These are phyloP conservation scores for Caenorhabditis sp. DNA, from an alignment of 2,888 invertebrate species.

Conservation along the genomic window DNA sequence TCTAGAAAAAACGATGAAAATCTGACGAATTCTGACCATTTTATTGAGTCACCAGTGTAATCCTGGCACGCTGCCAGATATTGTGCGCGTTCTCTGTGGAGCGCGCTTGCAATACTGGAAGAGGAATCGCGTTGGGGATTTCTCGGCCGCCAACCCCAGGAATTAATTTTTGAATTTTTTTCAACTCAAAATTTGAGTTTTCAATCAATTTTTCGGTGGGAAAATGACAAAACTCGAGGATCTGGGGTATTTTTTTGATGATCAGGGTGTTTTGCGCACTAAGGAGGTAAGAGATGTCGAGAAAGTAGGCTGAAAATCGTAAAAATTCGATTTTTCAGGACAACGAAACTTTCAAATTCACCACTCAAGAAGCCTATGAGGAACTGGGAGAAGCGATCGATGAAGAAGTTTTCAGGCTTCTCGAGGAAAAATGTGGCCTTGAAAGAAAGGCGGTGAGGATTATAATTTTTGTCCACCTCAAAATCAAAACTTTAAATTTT, in stretches of 20 bases:
- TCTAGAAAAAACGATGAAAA: background rate
- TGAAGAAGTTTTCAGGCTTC: conserved; percentile 87
- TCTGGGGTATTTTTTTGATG: conserved; percentile 57
- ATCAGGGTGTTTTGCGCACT: conserved; percentile 32
- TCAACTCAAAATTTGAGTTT: background rate
- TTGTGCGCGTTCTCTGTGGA: background rate
- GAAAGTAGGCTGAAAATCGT: background rate
- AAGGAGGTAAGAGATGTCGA: conserved; percentile 1
- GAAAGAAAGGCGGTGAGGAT: conserved; percentile 28
- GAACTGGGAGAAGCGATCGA: conserved; percentile 88
- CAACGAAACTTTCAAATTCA: conserved; percentile 84
- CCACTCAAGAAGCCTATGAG: conserved; percentile 89
- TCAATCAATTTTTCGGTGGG: background rate
- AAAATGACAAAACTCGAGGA: conserved; percentile 15
- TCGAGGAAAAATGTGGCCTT: conserved; percentile 84
- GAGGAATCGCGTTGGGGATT: background rate
- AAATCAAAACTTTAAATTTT: no score
- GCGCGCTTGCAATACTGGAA: background rate
- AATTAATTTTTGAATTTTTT: conserved; percentile 2
- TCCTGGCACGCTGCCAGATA: conserved; percentile 23
- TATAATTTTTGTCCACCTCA: no score
- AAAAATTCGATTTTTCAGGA: conserved; percentile 50
- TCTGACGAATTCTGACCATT: background rate
- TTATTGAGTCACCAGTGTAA: conserved; percentile 17
- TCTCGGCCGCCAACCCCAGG: background rate